Conservation (phyloP, 2,113 vertebrate genomes). For the Plectropomus leopardus region DNA sequence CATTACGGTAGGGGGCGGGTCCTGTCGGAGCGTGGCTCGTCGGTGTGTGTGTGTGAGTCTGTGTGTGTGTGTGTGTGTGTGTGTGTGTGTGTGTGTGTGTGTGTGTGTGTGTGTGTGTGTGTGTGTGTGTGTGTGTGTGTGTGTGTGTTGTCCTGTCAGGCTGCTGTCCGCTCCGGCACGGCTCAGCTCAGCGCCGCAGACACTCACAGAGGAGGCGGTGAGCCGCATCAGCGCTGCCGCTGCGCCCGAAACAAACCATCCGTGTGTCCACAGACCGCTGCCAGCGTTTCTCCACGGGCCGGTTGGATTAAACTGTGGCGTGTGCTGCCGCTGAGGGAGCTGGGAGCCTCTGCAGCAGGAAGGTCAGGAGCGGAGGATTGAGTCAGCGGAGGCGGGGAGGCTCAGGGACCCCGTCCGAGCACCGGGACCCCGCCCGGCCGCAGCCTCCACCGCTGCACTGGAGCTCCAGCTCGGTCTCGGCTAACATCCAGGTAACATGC, state of each 20-base stretch:
- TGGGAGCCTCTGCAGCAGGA: slow-evolving; percentile 7
- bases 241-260: not conserved
- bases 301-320: slow-evolving; percentile 52
- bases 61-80: too few species aligned
- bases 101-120: too few species aligned
- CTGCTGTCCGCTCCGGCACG: slow-evolving; percentile 19
- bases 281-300: not conserved
- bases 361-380: slow-evolving; percentile 29
- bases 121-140: too few species aligned
- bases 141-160: slow-evolving; percentile 47
- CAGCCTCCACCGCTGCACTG: slow-evolving; percentile 6
- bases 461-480: not conserved
- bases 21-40: slow-evolving; percentile 66
- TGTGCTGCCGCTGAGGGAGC: slow-evolving; percentile 1
- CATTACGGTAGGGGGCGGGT: slow-evolving; percentile 74
- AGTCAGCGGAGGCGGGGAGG: slow-evolving; percentile 5
- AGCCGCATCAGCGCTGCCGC: slow-evolving; percentile 3
- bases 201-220: not conserved
- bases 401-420: not conserved
- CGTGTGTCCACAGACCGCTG: not conserved
- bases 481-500: slow-evolving; percentile 53
- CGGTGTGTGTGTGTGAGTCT: slow-evolving; percentile 68
- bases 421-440: slow-evolving; percentile 40
- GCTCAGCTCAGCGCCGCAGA: slow-evolving; percentile 16
- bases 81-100: too few species aligned